These are phyloP conservation scores for Camelus dromedarius DNA, from an alignment of 2,113 vertebrate species.

Conservation along the genomic window DNA sequence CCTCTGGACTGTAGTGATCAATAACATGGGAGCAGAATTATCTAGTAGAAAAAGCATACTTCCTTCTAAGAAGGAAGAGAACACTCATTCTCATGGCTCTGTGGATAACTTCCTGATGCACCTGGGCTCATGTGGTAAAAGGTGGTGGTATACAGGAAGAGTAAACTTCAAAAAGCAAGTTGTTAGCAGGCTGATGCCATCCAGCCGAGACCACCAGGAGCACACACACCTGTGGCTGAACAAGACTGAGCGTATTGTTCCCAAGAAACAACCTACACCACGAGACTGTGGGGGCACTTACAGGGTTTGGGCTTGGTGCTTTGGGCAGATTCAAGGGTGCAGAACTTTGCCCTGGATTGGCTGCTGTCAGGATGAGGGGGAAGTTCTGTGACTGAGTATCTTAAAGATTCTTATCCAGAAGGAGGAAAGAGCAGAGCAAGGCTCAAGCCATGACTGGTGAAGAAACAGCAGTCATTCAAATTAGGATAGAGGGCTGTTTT, in stretches of 20 bases:
- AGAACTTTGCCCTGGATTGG: neutral
- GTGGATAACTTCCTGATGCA: neutral
- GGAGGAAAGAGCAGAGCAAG: neutral
- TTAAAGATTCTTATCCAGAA: neutral
- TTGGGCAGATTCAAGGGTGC: neutral
- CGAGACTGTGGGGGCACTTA: accelerated
- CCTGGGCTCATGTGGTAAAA: neutral
- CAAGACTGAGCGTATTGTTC: neutral
- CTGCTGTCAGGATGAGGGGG: neutral
- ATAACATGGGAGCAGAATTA: neutral
- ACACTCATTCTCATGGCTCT: neutral
- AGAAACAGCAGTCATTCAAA: accelerated
- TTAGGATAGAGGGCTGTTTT: too few relatives aligned
- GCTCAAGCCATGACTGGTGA: neutral
- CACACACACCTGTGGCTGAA: neutral
- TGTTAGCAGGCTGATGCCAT: too few relatives aligned
- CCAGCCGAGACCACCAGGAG: neutral
- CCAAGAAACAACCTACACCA: neutral
- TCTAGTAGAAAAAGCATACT: neutral
- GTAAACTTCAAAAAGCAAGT: neutral
- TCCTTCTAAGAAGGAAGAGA: neutral
- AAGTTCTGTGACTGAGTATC: neutral
- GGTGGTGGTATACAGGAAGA: neutral
- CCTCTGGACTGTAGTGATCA: neutral
- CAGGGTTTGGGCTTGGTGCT: neutral